Base-by-base conservation (phyloP, 2,888 invertebrate genomes). In the Beris chalybata region DNA sequence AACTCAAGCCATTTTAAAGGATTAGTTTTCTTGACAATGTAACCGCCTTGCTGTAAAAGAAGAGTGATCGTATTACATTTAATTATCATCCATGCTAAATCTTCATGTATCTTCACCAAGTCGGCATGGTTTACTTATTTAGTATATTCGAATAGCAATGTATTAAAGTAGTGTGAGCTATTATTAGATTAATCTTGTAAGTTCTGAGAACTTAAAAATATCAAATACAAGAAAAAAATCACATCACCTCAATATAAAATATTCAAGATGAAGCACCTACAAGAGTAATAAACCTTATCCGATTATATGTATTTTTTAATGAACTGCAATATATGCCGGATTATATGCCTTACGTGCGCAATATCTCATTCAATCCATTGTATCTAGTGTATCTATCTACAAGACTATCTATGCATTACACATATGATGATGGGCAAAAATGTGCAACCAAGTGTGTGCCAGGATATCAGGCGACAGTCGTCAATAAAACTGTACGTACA, bases 401-500 rank as follows among this genome's bases (percentile, higher is more conserved):
- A 22, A 13, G 50, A 48, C 13, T 31, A 53, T 7, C 50, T 48
- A 59, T 47, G 48, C 50, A 30, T 31, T 12, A 38, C 38, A 50
- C 38, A 38, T 52, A 30, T 38, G 52, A 50, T 50, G 61, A 22
- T 52, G 61, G 61, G 50, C 50, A 61, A 59, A 22, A 61, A 61
- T 61, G 61, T 50, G 61, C 61, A 61, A 50, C 50, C 61, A 61
- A 61, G 61, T 61, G 61, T 52, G 38, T 52, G 61, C 61, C 22
- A 61, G 61, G 61, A 61, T 61, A 61, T 61, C 61, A 61, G 61
- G 61, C 61, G 61, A 61, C 61, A 61, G 61, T 61, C 61, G 61
- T 61, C 61, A 61, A 61, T 61, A 61, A 61, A 61, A 61, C 50
- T 22, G 50, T 32, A 50, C 32, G 43, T 61, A 61, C 38, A 5